Evolutionary conservation across 2,888 invertebrate species (phyloP), one percentile per base, ranked within the genome.

Genomic region (Tethea ocularis): DNA sequence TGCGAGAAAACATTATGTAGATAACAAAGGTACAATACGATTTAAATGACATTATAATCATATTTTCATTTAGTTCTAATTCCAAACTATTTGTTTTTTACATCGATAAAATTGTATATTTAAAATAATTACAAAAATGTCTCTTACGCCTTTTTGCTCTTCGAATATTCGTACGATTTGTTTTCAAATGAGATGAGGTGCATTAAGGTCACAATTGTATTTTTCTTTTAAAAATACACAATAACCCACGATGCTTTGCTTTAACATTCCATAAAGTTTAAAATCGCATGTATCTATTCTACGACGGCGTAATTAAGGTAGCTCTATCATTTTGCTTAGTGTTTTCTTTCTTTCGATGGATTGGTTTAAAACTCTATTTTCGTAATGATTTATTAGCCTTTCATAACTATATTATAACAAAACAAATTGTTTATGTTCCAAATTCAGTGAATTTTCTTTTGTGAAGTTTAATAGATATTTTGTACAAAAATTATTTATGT

Each of bases 1-100:
- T 68, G 66, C 13, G 29, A 20, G 33, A 23, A 20, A 22, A 29
- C n/a, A 38, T 36, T 13, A n/a, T n/a, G n/a, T n/a, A n/a, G n/a
- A n/a, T n/a, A n/a, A n/a, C 15, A 38, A 51, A 59, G 56, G 36
- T 17, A 52, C 5, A 46, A 46, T 46, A 54, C 20, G 54, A 22
- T 33, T 1, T 33, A 36, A 53, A 33, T 20, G 53, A 29, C 53
- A 53, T 1, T 11, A 13, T 10, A 20, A 20, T 5, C 11, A 20
- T 7, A n/a, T 13, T 1, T 24, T 29, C 33, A 53, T 20, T 29
- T 29, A 52, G 29, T 17, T n/a, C 17, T 17, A 6, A 52, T 52
- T 52, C 26, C 3, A n/a, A 17, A n/a, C 17, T 7, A n/a, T 17
- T 10, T 52, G 17, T 52, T n/a, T 52, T 52, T 52, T 17, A 29